A percentile compares a stretch with the other conserved stretches of the same genome.
phyloP scores from a whole-genome alignment of 2,888 invertebrate species.

The Agapostemon virescens region DNA sequence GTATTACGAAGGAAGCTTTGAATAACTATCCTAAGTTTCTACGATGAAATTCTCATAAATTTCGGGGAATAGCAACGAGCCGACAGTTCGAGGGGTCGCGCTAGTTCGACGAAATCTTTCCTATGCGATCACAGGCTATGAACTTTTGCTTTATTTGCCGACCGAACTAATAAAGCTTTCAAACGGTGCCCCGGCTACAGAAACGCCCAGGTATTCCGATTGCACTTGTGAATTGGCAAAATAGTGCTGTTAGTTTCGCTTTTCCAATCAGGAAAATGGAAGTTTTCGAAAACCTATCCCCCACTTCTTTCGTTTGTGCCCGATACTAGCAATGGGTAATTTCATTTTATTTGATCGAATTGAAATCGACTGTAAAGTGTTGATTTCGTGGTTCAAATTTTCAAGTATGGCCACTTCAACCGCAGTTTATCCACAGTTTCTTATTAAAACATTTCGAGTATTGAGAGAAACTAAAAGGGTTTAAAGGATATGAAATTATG shows the following conservation, averaged over 20 bases:
- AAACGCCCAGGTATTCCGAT: not conserved
- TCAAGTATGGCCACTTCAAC: not conserved
- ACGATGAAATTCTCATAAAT: slow-evolving; percentile 39
- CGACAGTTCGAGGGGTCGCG: slow-evolving; percentile 10
- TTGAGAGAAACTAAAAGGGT: too few relatives aligned
- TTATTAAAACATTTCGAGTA: not conserved
- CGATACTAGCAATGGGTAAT: not conserved
- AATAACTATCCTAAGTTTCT: slow-evolving; percentile 34
- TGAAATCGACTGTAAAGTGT: not conserved
- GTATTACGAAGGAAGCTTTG: not conserved
- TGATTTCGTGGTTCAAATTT: not conserved
- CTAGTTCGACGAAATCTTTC: not conserved
- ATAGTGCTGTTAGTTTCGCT: not conserved
- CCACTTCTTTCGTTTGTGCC: too few relatives aligned
- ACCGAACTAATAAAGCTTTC: slow-evolving; percentile 5
- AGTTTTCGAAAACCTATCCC: not conserved
- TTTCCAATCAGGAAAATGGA: slow-evolving; percentile 13
- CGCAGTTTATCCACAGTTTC: not conserved
- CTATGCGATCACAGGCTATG: not conserved
- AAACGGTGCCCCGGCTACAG: not conserved
- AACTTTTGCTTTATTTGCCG: slow-evolving; percentile 21
- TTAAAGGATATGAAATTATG: too few relatives aligned
- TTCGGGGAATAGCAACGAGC: not conserved
- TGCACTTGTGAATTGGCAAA: not conserved
- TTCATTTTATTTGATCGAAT: not conserved